These are phyloP conservation scores for Molossus molossus DNA, from an alignment of 2,797 vertebrate genomes.

Conservation along the genomic window DNA sequence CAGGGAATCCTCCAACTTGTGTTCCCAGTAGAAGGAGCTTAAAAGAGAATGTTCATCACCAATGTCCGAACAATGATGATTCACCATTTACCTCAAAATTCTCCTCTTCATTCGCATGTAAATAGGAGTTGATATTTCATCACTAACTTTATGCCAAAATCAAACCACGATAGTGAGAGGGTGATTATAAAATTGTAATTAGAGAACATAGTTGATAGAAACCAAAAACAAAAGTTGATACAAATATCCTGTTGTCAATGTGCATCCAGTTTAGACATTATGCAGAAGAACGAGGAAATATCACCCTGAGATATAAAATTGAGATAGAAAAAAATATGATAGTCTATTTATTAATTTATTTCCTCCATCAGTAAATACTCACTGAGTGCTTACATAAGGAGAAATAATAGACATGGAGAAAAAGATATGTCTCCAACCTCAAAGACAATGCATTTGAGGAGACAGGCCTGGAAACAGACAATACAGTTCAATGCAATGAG, in stretches of 20 bases:
- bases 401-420: neutral
- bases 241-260: constrained; percentile 33
- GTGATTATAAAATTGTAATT: constrained; percentile 56
- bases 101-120: constrained; percentile 39
- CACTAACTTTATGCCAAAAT: constrained; percentile 34
- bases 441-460: neutral
- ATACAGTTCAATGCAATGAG: neutral
- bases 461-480: neutral
- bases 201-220: constrained; percentile 25
- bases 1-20: neutral
- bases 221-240: neutral
- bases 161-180: constrained; percentile 3
- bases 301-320: neutral
- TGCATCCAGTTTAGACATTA: constrained; percentile 36
- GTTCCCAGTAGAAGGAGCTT: constrained; percentile 6
- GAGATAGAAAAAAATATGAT: constrained; percentile 13
- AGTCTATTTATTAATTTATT: neutral
- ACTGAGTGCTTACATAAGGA: neutral
- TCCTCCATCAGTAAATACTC: constrained; percentile 54
- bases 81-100: neutral
- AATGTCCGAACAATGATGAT: neutral
- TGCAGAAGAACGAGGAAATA: neutral
- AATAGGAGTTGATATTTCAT: neutral
- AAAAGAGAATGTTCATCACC: neutral
- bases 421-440: constrained; percentile 30